Evolutionary conservation across 2,113 vertebrate species (phyloP).

Genomic region (Notothenia rossii): DNA sequence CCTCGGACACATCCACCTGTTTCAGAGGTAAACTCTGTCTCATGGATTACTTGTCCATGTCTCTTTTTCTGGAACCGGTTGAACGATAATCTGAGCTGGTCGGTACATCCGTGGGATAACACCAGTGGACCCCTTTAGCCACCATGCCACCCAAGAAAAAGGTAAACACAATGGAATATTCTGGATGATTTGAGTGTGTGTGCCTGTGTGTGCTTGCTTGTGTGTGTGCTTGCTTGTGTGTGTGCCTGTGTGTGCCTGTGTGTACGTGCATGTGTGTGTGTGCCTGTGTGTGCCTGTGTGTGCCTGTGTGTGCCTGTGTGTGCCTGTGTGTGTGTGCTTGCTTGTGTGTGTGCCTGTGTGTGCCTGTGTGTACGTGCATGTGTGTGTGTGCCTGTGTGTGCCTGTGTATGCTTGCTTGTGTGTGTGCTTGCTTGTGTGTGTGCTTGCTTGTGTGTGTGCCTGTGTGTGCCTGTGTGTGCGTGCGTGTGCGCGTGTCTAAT

Average conservation of each 20-base stretch:
- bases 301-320: no score
- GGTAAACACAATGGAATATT: slow-evolving; percentile 64
- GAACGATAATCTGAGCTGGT: slow-evolving; percentile 43
- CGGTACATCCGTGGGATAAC: slow-evolving; percentile 52
- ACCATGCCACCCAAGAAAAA: slow-evolving; percentile 87
- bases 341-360: neutral
- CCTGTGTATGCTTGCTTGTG: neutral
- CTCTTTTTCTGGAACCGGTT: slow-evolving; percentile 43
- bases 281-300: no score
- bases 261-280: neutral
- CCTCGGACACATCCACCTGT: slow-evolving; percentile 17
- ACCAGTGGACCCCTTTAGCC: slow-evolving; percentile 24
- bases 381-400: neutral
- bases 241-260: neutral
- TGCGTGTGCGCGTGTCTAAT: slow-evolving; percentile 1
- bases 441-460: no score
- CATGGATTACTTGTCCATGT: slow-evolving; percentile 40
- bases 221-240: neutral
- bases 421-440: no score
- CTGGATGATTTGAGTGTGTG: no score
- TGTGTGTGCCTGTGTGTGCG: neutral
- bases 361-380: neutral
- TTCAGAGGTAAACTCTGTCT: slow-evolving; percentile 1
- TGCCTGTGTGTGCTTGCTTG: neutral
- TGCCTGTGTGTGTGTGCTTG: slow-evolving; percentile 7